A percentile compares a stretch with the other conserved stretches of the same genome.
phyloP scores from a whole-genome alignment of 2,888 invertebrate genomes.

The Pachliopta kotzebuea region DNA sequence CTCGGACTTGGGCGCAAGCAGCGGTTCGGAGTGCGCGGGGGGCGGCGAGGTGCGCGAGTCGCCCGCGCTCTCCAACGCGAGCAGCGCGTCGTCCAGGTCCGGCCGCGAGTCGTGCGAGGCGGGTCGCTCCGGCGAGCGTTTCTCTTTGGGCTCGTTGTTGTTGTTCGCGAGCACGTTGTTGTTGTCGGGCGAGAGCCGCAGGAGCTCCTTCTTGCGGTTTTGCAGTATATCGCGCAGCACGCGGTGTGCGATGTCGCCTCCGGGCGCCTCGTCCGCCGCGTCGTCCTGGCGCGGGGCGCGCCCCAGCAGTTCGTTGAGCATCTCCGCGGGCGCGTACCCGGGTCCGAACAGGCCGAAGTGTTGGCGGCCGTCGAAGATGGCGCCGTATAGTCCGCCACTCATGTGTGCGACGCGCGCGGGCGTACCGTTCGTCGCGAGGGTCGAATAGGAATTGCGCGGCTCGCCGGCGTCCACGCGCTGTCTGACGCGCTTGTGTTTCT shows the following conservation, averaged over 20 bases:
- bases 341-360: slow-evolving; percentile 91
- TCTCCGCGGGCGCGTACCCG: slow-evolving; percentile 93
- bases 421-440: slow-evolving; percentile 79
- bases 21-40: slow-evolving; percentile 71
- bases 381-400: slow-evolving; percentile 92
- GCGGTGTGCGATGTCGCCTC: slow-evolving; percentile 85
- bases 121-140: slow-evolving; percentile 81
- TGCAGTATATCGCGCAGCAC: slow-evolving; percentile 95
- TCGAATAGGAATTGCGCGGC: slow-evolving; percentile 94
- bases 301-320: slow-evolving; percentile 94
- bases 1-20: slow-evolving; percentile 84
- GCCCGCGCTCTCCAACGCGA: slow-evolving; percentile 80
- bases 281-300: slow-evolving; percentile 88
- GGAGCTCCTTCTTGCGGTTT: slow-evolving; percentile 91
- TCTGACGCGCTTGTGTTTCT: slow-evolving; percentile 96
- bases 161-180: slow-evolving; percentile 80
- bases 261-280: slow-evolving; percentile 75
- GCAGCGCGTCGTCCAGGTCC: slow-evolving; percentile 82
- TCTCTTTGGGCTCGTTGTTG: slow-evolving; percentile 76
- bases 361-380: slow-evolving; percentile 91
- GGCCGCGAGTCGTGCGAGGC: slow-evolving; percentile 83
- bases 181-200: slow-evolving; percentile 82
- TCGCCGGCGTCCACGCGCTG: slow-evolving; percentile 98
- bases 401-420: slow-evolving; percentile 87
- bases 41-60: slow-evolving; percentile 76